Evolutionary conservation across 2,888 invertebrate genomes (phyloP), one percentile per base, ranked within the genome.

Genomic region (Conomelus anceps): DNA sequence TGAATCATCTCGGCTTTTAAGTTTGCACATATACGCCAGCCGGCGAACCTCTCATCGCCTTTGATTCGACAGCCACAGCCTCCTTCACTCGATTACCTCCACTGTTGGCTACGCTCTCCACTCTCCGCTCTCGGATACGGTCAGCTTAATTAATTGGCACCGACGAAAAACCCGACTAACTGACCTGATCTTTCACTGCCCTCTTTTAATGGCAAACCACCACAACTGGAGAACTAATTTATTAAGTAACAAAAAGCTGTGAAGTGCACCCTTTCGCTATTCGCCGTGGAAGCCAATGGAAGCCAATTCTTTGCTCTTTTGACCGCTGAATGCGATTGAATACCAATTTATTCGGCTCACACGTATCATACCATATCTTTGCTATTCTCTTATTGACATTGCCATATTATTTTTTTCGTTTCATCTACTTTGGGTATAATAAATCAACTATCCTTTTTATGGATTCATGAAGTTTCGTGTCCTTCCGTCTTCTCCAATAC

Each of bases 1-100:
- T 24, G 24, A 86, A 86, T 86, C 86, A 86, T 86, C 86, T 86
- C 86, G 24, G 29, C 86, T 86, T 86, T 63, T 63, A 63, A 63
- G 63, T 63, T 63, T 63, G 63, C 63, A 63, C 63, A 63, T n/a
- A 63, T 63, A 63, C 63, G 63, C 63, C 63, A n/a, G n/a, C 20
- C 7, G n/a, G n/a, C n/a, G n/a, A 20, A n/a, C 63, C 63, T 63
- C 63, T 63, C 63, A 63, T 63, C 63, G 20, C 63, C 63, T 63
- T 63, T 63, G 63, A 63, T 63, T 63, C n/a, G 11, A 41, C 41
- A 17, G 41, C 41, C n/a, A 9, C 11, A 20, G 20, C 63, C 63
- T 63, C 13, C 63, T 0, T 13, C n/a, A 63, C 63, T 63, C 63
- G 34, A 34, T 34, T 34, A 34, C 63, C 63, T 63, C 63, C 17